Percentiles rank a stretch among this genome's conserved stretches.
These are phyloP conservation scores for Mus minutoides DNA, from an alignment of 2,797 vertebrate genomes.

Conservation along the genomic window DNA sequence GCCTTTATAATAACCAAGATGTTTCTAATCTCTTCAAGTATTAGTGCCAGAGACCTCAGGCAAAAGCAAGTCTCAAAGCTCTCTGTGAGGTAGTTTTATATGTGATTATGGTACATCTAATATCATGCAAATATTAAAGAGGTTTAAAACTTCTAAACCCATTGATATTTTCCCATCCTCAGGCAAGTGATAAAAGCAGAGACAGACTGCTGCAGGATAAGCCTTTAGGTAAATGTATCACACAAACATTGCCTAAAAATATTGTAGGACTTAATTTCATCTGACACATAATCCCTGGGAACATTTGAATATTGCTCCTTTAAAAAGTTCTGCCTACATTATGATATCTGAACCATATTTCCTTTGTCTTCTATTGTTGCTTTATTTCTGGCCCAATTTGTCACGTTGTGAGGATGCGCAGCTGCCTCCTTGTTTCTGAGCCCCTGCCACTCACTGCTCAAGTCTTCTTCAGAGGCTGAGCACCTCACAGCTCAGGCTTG, in stretches of 20 bases:
- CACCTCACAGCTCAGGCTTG: background rate
- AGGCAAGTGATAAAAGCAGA: slow-evolving; percentile 82
- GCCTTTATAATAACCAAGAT: slow-evolving; percentile 74
- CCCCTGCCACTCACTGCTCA: accelerated
- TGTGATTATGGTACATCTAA: slow-evolving; percentile 80
- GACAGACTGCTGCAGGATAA: slow-evolving; percentile 77
- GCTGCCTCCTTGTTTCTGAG: background rate
- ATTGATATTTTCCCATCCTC: slow-evolving; percentile 82
- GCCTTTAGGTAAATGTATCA: slow-evolving; percentile 79
- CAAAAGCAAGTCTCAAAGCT: slow-evolving; percentile 82
- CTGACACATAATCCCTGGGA: slow-evolving; percentile 72
- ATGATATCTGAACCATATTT: background rate
- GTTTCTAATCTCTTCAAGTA: slow-evolving; percentile 82
- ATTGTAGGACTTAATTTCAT: slow-evolving; percentile 76
- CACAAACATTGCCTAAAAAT: slow-evolving; percentile 73
- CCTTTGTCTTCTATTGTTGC: background rate
- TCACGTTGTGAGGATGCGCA: accelerated
- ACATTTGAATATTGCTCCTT: background rate
- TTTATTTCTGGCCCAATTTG: background rate
- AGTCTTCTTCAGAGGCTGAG: background rate
- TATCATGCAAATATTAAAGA: slow-evolving; percentile 83
- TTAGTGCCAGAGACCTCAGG: slow-evolving; percentile 78
- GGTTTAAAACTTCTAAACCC: slow-evolving; percentile 77
- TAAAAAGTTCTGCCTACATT: background rate
- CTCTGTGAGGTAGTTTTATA: slow-evolving; percentile 72